Conservation (phyloP, 2,113 vertebrate genomes). For the Heterotis niloticus region DNA sequence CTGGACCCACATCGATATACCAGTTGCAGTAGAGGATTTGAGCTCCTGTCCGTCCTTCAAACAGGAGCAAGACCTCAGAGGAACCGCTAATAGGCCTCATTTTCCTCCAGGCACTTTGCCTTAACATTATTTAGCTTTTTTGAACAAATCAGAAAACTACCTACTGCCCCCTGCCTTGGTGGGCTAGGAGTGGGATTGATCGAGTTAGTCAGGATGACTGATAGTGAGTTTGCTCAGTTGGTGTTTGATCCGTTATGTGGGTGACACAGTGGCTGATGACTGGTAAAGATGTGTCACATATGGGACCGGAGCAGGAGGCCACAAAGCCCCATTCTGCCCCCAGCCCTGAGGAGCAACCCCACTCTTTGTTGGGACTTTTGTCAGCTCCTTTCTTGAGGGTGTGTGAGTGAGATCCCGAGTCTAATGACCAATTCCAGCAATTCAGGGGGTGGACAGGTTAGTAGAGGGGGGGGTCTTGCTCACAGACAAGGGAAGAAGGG, state of each 20-base stretch:
- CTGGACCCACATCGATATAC: not conserved
- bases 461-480: slow-evolving; percentile 86
- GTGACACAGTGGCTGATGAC: slow-evolving; percentile 80
- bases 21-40: not conserved
- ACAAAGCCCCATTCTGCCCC: slow-evolving; percentile 72
- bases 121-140: slow-evolving; percentile 58
- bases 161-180: not conserved
- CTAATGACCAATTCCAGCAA: slow-evolving; percentile 93
- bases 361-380: slow-evolving; percentile 39
- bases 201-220: slow-evolving; percentile 60
- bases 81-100: not conserved
- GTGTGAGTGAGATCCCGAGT: slow-evolving; percentile 84
- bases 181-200: slow-evolving; percentile 64
- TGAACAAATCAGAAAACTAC: not conserved
- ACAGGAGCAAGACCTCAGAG: not conserved
- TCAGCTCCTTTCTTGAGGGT: slow-evolving; percentile 45
- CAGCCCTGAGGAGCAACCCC: slow-evolving; percentile 45
- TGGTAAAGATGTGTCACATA: slow-evolving; percentile 78
- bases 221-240: slow-evolving; percentile 76
- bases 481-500: slow-evolving; percentile 69
- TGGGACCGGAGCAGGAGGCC: slow-evolving; percentile 73
- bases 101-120: slow-evolving; percentile 36
- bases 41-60: not conserved
- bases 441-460: slow-evolving; percentile 84
- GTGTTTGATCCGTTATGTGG: slow-evolving; percentile 75